Conservation (phyloP, 2,888 invertebrate species). For the Pollenia labialis region DNA sequence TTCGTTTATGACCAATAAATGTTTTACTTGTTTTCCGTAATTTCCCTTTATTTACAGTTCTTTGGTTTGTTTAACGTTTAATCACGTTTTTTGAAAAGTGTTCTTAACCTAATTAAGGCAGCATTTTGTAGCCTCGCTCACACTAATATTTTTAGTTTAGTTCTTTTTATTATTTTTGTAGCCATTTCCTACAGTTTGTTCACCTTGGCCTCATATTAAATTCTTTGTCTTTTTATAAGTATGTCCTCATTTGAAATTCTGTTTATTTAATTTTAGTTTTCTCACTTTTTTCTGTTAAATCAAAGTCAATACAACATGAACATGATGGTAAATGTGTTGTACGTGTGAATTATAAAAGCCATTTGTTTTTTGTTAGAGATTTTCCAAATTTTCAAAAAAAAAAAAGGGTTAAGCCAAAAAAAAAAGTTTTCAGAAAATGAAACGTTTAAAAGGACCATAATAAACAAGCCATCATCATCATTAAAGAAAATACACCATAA, state of each 20-base stretch:
- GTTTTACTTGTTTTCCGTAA: not conserved
- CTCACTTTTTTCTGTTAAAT: slow-evolving; percentile 42
- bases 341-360: not conserved
- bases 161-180: slow-evolving; percentile 8
- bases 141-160: not conserved
- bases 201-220: slow-evolving; percentile 72
- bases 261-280: slow-evolving; percentile 30
- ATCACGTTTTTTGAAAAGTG: slow-evolving; percentile 49
- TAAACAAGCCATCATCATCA: slow-evolving; percentile 20
- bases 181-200: slow-evolving; percentile 47
- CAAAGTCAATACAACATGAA: slow-evolving; percentile 56
- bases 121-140: not conserved
- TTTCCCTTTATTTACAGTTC: slow-evolving; percentile 1
- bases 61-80: slow-evolving; percentile 18
- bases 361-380: not conserved
- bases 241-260: slow-evolving; percentile 60
- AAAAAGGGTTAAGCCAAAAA: slow-evolving; percentile 18
- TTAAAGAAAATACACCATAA: slow-evolving; percentile 29
- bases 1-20: slow-evolving; percentile 37
- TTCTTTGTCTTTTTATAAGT: slow-evolving; percentile 36
- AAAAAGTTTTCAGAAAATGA: not conserved
- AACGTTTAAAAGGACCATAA: slow-evolving; percentile 31
- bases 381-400: not conserved
- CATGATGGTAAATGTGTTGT: slow-evolving; percentile 24
- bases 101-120: slow-evolving; percentile 62